Base-by-base conservation (phyloP, 1,140 invertebrate genomes). In the Bombus turneri region DNA sequence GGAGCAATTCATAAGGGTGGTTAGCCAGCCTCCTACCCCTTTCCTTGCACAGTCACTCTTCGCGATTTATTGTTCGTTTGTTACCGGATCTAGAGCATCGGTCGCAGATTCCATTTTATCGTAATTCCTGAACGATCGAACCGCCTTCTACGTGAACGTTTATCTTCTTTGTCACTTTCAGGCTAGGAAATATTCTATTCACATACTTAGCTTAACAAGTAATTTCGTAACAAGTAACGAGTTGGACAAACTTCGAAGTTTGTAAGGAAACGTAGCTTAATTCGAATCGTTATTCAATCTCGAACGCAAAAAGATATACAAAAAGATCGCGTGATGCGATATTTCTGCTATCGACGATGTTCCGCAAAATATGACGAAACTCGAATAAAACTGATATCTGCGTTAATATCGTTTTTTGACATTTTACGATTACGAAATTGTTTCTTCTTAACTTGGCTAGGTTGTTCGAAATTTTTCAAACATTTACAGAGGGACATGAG, bases 1-100 rank as follows among this genome's bases (percentile, higher is more conserved):
- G 37, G 85, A 75, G 73, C 85, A 77, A 73, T 86, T 83, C 68
- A 73, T 83, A 83, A 86, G 74, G 81, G n/a, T 86, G 74, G 73
- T 62, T 83, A 43, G 9, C 41, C 37, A 76, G 22, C 59, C 41
- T 43, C 6, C 18, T 43, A 22, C 12, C 34, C 34, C 18, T 13
- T 43, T 34, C 47, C 73, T 25, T 28, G 37, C 37, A 31, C 25
- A n/a, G n/a, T 34, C 41, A 31, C 31, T 72, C 47, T 15, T 77
- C 77, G 28, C 78, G 78, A 86, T 76, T 82, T 82, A 82, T 82
- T 43, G 59, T 72, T 68, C 37, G 68, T 82, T 71, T 75, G 81
- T 69, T 59, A 64, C 71, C 62, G 59, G 59, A 69, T 62, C 37
- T n/a, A 4, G n/a, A 37, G 28, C 22, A 76, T 75, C 64, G 34